phyloP scores from a whole-genome alignment of 2,888 invertebrate species.

The Plusia festucae region DNA sequence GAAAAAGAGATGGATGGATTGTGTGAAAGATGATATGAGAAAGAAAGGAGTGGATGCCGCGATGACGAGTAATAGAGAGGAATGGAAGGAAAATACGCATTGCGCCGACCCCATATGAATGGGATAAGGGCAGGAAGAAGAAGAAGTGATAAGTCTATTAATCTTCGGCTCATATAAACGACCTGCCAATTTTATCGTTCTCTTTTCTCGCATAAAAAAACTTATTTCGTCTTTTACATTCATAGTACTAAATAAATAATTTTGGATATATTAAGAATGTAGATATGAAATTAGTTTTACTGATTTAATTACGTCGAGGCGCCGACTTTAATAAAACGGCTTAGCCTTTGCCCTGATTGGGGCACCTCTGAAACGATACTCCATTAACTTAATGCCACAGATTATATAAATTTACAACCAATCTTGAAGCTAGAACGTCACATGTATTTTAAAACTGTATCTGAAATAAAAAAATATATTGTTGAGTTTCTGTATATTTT shows the following conservation, averaged over 20 bases:
- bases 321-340: conserved; percentile 54
- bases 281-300: conserved; percentile 30
- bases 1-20: too few relatives aligned
- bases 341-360: conserved; percentile 57
- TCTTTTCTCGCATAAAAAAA: too few relatives aligned
- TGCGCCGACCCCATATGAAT: too few relatives aligned
- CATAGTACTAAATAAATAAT: not conserved
- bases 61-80: too few relatives aligned
- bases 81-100: too few relatives aligned
- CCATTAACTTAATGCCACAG: conserved; percentile 46
- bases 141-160: too few relatives aligned
- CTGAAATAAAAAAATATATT: not conserved
- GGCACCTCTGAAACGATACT: conserved; percentile 50
- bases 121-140: too few relatives aligned
- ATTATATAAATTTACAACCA: conserved; percentile 35
- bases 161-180: too few relatives aligned
- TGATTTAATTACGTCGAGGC: conserved; percentile 50
- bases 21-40: too few relatives aligned
- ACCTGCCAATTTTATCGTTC: too few relatives aligned
- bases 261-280: conserved; percentile 9
- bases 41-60: too few relatives aligned
- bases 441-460: conserved; percentile 23
- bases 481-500: too few relatives aligned
- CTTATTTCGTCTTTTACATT: not conserved
- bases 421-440: conserved; percentile 28